Base-by-base conservation (phyloP, 2,888 invertebrate genomes). In the Drosophila kokeensis region DNA sequence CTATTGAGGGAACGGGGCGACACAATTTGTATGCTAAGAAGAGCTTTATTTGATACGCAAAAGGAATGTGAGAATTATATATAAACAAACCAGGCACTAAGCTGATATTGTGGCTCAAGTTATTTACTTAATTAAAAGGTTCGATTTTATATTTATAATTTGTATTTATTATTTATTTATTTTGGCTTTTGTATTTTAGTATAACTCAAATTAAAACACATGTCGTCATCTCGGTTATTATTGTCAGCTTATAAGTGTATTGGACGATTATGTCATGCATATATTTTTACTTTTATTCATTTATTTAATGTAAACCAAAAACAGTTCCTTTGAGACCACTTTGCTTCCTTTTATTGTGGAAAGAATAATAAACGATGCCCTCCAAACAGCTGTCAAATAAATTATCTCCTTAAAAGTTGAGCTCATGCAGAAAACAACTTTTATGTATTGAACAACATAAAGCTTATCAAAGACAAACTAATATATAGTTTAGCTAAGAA, bases 11-110 rank as follows among this genome's bases (percentile, higher is more conserved):
- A 62, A 40, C 15, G 59, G 60, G 55, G 24, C 30, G 49, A 30
- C 38, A 70, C 55, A 67, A 70, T 74, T 61, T 70, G 62, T 77
- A 79, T 77, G 77, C 79, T 70, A 77, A 77, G 70, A 61, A 79
- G 50, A 61, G 36, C 29, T 63, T 57, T 53, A 30, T 52, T 58
- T 30, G 52, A 34, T 49, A 34, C 53, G 18, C 5, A 32, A 15
- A 24, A 11, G 40, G 24, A 32, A 64, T 53, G 50, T 21, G 55
- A 21, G 62, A 69, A 52, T 69, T 36, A 18, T 53, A 24, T 40
- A 30, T 61, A 15, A 42, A 24, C 58, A 42, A n/a, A n/a, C 21
- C 21, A 13, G 27, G 6, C 18, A 10, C 7, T 24, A 15, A 10
- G 13, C 27, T 63, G 10, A 50, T 24, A 21, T 29, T 21, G 24